Conservation (phyloP, 2,888 invertebrate species). For the Eulithis testata region DNA sequence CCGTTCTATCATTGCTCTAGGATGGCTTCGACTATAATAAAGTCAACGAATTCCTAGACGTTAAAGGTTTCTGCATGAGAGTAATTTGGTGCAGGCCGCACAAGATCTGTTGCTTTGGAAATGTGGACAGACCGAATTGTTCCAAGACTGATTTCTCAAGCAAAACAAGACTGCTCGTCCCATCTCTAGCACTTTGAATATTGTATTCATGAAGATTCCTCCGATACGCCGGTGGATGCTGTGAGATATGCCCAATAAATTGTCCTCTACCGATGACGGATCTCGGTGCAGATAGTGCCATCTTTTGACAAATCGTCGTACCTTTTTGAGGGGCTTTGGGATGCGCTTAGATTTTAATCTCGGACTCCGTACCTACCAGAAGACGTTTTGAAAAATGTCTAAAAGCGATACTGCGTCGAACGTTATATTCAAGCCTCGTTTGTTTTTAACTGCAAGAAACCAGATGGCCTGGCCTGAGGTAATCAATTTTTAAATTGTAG, state of each 20-base stretch:
- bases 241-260: constrained; percentile 77
- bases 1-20: too few species aligned
- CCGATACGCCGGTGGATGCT: constrained; percentile 65
- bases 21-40: too few species aligned
- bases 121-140: too few species aligned
- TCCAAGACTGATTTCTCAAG: too few species aligned
- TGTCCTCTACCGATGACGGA: constrained; percentile 76
- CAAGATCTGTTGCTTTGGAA: too few species aligned
- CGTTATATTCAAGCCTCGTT: too few species aligned
- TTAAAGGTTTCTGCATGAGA: too few species aligned
- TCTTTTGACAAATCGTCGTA: constrained; percentile 79
- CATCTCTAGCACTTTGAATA: constrained; percentile 36
- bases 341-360: constrained; percentile 70
- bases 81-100: too few species aligned
- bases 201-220: constrained; percentile 39
- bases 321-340: constrained; percentile 69
- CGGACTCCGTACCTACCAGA: neutral
- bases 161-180: constrained; percentile 28
- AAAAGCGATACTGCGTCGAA: neutral
- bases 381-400: neutral
- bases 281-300: constrained; percentile 74
- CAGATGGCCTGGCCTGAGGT: too few species aligned
- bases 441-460: too few species aligned
- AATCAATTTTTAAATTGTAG: too few species aligned
- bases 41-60: too few species aligned